Conservation (phyloP, 2,113 vertebrate genomes). For the Gadus macrocephalus region DNA sequence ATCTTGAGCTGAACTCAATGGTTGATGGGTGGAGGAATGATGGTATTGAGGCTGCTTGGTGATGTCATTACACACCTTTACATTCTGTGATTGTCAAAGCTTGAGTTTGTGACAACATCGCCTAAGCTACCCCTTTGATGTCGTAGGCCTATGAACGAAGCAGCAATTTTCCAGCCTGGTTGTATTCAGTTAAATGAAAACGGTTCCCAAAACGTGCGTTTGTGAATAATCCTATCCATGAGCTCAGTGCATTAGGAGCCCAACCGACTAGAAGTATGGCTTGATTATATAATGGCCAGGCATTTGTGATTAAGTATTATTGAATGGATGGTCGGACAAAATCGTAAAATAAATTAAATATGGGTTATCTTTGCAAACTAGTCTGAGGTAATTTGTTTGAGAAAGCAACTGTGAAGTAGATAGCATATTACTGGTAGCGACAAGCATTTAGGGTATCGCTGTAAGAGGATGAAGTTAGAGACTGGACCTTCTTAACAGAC, state of each 20-base stretch:
- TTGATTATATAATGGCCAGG: constrained; percentile 48
- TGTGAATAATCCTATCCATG: not conserved
- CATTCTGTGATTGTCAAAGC: constrained; percentile 10
- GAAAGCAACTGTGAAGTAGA: not conserved
- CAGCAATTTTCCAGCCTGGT: too few species aligned
- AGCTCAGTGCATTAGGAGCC: not conserved
- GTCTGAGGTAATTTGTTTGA: constrained; percentile 2
- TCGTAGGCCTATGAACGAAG: too few species aligned
- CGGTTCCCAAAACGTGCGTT: too few species aligned
- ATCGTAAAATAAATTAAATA: not conserved
- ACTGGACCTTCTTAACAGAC: not conserved
- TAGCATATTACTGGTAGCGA: not conserved
- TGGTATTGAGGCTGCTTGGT: not conserved
- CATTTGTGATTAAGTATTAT: constrained; percentile 14
- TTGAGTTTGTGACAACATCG: not conserved
- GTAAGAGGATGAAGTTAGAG: too few species aligned
- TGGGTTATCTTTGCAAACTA: not conserved
- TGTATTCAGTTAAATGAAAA: too few species aligned
- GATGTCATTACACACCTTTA: constrained; percentile 5
- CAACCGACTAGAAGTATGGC: constrained; percentile 22
- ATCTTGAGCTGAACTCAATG: too few species aligned
- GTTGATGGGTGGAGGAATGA: too few species aligned
- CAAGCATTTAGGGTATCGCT: too few species aligned
- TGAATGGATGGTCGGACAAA: constrained; percentile 16
- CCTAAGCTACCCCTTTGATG: not conserved